Base-by-base conservation (phyloP, 2,113 vertebrate species). In the Gnathonemus echidnorhynchus region DNA sequence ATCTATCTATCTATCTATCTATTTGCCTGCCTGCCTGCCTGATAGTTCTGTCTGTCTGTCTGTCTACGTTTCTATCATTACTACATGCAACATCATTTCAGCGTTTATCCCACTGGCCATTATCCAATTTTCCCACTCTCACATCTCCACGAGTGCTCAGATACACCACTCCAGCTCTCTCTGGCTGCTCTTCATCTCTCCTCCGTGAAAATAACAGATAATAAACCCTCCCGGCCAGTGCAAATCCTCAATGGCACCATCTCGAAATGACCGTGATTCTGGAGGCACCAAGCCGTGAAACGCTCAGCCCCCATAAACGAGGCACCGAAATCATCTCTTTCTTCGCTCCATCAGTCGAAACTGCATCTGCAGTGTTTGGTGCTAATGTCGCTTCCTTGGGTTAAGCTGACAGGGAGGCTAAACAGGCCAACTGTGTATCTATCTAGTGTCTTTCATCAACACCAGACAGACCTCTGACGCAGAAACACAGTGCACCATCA, bases 191-290 rank as follows among this genome's bases (percentile, higher is more conserved):
- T 85, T 48, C 50, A 19, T 53, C 50, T 56, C n/a, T 5, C 27
- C 86, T 53, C 86, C 13, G 2, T 31, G 13, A 56, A 56, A 87
- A 87, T 87, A 39, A 87, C 86, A 87, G 86, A 87, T 87, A 86
- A 87, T 87, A 53, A 52, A 87, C 49, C 27, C 31, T 39, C 50
- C 49, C 2, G 50, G 13, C 27, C 49, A 87, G 86, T 19, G 50
- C 13, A 56, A 87, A 52, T 35, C 31, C 50, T 52, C 31, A 21
- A 17, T 13, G 50, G 50, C 49, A 48, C 13, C 50, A 7, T 35
- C 86, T 56, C 50, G 15, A 87, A 87, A 56, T 39, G 49, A 56
- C 9, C 24, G 46, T 86, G 48, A 86, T 86, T 31, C n/a, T 86
- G 84, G 9, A 87, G 48, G 86, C 49, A 70, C 48, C n/a, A 56